These are phyloP conservation scores for Gerosis bhagava DNA, from an alignment of 2,888 invertebrate genomes.

Conservation along the genomic window DNA sequence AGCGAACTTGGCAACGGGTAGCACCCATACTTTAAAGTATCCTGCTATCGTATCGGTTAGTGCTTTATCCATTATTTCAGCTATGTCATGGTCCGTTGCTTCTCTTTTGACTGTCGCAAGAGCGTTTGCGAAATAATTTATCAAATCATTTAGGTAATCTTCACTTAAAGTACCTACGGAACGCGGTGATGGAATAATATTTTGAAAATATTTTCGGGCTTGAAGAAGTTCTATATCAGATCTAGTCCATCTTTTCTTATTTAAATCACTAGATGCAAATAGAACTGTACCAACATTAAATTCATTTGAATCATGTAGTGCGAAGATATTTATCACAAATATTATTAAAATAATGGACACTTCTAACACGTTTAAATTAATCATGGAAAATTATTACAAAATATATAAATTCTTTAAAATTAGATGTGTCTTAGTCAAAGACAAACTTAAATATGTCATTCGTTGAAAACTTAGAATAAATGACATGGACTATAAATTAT, in stretches of 20 bases:
- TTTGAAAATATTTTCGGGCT: conserved; percentile 57
- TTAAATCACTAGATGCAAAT: conserved; percentile 46
- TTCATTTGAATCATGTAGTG: conserved; percentile 8
- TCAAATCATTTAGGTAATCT: conserved; percentile 45
- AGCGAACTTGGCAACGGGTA: conserved; percentile 82
- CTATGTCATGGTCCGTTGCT: conserved; percentile 38
- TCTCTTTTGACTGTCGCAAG: conserved; percentile 49
- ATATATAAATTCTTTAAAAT: conserved; percentile 19
- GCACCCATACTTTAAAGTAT: conserved; percentile 81
- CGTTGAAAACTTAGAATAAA: no score
- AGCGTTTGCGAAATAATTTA: conserved; percentile 51
- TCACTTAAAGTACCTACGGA: conserved; percentile 46
- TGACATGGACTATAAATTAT: no score
- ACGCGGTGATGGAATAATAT: conserved; percentile 49
- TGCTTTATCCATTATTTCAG: conserved; percentile 55
- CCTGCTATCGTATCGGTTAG: conserved; percentile 81
- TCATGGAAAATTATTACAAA: conserved; percentile 48
- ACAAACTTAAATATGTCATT: conserved; percentile 7
- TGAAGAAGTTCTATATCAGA: conserved; percentile 47
- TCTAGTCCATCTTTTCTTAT: conserved; percentile 48
- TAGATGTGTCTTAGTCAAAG: conserved; percentile 9
- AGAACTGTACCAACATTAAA: conserved; percentile 64
- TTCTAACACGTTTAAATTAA: conserved; percentile 55
- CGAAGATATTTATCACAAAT: not conserved
- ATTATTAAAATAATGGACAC: conserved; percentile 32